A percentile compares a stretch with the other conserved stretches of the same genome.
These are phyloP conservation scores for Bergia sp. DNA, from an alignment of 92 coral and sea anemone species.

Conservation along the genomic window DNA sequence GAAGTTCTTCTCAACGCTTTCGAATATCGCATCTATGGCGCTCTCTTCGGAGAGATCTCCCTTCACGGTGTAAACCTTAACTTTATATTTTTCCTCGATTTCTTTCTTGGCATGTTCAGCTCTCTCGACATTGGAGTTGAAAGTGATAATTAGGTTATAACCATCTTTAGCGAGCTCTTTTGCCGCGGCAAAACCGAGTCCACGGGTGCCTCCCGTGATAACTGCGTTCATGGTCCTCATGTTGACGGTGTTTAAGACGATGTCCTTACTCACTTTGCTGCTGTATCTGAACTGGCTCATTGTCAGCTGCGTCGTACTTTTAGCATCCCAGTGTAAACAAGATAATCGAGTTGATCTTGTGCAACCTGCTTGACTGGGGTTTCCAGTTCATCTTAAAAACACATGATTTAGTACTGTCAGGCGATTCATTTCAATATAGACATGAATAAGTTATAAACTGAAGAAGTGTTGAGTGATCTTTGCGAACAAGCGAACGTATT, in stretches of 20 bases:
- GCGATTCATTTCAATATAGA: too few species aligned
- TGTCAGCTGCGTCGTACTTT: background rate
- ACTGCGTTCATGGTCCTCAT: constrained; percentile 58
- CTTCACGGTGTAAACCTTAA: constrained; percentile 62
- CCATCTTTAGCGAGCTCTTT: constrained; percentile 71
- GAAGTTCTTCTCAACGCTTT: constrained; percentile 73
- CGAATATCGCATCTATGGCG: constrained; percentile 68
- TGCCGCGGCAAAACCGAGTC: constrained; percentile 73
- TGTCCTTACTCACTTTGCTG: too few species aligned
- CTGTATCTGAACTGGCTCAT: background rate
- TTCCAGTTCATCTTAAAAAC: too few species aligned
- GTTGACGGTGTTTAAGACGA: background rate
- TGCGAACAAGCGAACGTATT: too few species aligned
- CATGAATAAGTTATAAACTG: too few species aligned
- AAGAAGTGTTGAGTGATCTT: too few species aligned
- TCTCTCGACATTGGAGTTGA: constrained; percentile 76
- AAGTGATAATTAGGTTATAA: constrained; percentile 73
- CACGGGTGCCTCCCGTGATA: constrained; percentile 84
- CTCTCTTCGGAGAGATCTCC: constrained; percentile 71
- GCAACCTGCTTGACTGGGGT: too few species aligned
- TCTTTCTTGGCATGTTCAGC: constrained; percentile 64
- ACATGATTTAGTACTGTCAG: too few species aligned
- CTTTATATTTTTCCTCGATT: constrained; percentile 59
- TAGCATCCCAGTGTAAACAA: background rate
- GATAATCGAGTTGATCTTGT: background rate